phyloP scores from a whole-genome alignment of 2,888 invertebrate species.

The Heterodera filipjevi region DNA sequence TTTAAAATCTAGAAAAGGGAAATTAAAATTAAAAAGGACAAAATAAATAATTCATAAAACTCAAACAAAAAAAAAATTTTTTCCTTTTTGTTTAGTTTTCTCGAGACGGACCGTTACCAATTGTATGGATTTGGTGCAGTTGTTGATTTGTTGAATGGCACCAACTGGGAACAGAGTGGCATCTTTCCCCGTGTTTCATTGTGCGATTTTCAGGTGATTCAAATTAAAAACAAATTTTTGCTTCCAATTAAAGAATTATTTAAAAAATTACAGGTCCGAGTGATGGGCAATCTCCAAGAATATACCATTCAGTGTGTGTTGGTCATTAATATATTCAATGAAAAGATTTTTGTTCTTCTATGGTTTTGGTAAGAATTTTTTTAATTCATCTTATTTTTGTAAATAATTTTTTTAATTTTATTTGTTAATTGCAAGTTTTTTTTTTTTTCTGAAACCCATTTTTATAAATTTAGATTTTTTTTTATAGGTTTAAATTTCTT shows the following conservation, averaged over 20 bases:
- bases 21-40: no score
- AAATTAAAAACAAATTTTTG: no score
- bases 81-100: constrained; percentile 43
- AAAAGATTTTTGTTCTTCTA: constrained; percentile 49
- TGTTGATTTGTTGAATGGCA: no score
- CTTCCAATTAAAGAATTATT: no score
- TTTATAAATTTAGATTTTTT: constrained; percentile 18
- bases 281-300: constrained; percentile 64
- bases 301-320: constrained; percentile 64
- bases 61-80: background rate
- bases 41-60: no score
- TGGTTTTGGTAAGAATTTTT: constrained; percentile 61
- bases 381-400: background rate
- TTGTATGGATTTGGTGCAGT: constrained; percentile 64
- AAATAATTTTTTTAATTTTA: background rate
- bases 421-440: background rate
- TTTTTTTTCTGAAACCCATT: constrained; percentile 6
- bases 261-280: constrained; percentile 46
- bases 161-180: constrained; percentile 61
- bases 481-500: no score
- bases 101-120: constrained; percentile 56
- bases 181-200: constrained; percentile 56
- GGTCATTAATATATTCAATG: constrained; percentile 60
- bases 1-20: no score
- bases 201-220: constrained; percentile 60